Evolutionary conservation across 1,140 invertebrate species (phyloP).

Genomic region (Popillia japonica): DNA sequence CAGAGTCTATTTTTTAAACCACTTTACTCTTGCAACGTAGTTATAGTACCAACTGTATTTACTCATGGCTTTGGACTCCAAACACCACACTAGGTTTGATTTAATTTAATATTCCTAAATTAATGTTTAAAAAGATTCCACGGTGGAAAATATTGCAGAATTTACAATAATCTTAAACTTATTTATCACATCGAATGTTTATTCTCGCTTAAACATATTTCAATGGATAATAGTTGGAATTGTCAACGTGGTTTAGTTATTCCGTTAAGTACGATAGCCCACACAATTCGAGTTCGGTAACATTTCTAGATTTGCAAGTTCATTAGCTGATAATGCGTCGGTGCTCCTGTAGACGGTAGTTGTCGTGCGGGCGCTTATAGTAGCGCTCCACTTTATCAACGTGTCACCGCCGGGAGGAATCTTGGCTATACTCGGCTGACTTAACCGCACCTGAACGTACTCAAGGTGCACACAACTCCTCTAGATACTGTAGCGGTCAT

Average conservation of each 20-base stretch:
- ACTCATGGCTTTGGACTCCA: too few species aligned
- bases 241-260: constrained; percentile 14
- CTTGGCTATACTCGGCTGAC: constrained; percentile 23
- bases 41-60: too few species aligned
- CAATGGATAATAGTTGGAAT: constrained; percentile 14
- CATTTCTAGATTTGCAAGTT: constrained; percentile 47
- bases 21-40: too few species aligned
- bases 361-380: constrained; percentile 33
- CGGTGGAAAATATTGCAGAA: too few species aligned
- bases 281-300: constrained; percentile 31
- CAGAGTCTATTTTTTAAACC: not conserved
- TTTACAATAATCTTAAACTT: too few species aligned
- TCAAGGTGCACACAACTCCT: not conserved
- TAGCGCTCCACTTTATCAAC: constrained; percentile 47
- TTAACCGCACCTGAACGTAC: constrained; percentile 17
- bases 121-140: too few species aligned
- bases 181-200: not conserved
- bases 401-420: constrained; percentile 43
- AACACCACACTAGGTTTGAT: too few species aligned
- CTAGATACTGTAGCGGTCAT: not conserved
- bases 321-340: constrained; percentile 45
- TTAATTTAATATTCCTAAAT: too few species aligned
- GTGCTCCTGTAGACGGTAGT: constrained; percentile 33
- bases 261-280: constrained; percentile 31
- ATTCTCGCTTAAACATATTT: not conserved